Conservation (phyloP, 2,113 vertebrate species). For the Sialia sialis region DNA sequence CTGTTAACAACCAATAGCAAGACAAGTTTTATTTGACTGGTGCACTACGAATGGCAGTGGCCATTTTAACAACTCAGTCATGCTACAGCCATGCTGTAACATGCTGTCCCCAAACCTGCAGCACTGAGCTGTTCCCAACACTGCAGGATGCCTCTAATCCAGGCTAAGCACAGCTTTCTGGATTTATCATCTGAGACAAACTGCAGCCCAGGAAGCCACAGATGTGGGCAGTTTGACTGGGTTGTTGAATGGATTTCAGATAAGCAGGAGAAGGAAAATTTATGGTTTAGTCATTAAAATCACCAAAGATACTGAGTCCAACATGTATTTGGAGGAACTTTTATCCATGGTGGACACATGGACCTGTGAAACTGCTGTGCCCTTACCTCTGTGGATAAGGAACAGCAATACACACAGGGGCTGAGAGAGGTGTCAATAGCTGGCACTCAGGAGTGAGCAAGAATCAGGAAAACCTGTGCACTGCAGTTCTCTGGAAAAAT, state of each 20-base stretch:
- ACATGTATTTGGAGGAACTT: background rate
- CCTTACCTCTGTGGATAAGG: background rate
- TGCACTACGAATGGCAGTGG: background rate
- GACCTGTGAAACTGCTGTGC: background rate
- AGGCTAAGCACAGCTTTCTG: background rate
- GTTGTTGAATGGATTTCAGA: background rate
- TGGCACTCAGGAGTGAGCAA: background rate
- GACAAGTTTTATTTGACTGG: background rate
- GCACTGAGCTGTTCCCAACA: background rate
- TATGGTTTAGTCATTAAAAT: background rate
- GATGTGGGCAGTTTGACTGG: background rate
- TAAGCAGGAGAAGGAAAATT: background rate
- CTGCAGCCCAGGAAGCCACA: background rate
- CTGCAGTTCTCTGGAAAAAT: background rate
- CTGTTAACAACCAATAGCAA: background rate
- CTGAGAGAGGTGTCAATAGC: background rate
- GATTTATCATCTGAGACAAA: background rate
- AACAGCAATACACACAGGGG: background rate
- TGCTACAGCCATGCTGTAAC: background rate
- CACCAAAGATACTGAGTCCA: background rate
- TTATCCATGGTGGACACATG: background rate
- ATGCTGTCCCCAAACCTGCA: background rate
- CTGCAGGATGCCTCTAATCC: slow-evolving; percentile 18
- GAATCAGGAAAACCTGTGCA: background rate
- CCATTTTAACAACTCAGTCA: background rate